Evolutionary conservation across 2,888 invertebrate genomes (phyloP), one percentile per base, ranked within the genome.

Genomic region (Sarcophaga subvicina): DNA sequence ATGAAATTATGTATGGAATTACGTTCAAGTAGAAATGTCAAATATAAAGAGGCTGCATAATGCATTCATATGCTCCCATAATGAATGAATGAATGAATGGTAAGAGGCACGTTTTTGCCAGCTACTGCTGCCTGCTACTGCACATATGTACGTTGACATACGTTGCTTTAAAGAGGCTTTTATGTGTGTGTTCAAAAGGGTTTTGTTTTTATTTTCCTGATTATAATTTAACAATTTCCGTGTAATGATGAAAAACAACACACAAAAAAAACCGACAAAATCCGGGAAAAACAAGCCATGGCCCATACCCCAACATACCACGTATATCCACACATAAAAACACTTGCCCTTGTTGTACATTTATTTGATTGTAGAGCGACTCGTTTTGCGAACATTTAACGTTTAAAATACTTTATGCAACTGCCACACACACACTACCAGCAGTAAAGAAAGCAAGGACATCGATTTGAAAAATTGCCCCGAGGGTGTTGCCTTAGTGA

Each of bases 1-100:
- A 87, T 87, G 79, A 87, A 87, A 87, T 87, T 84, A 87, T 84
- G 69, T 79, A 71, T 83, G 17, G 78, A 83, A 83, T 84, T 72
- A 76, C 70, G 75, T 71, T 87, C 84, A 84, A 80, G 84, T 84
- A 84, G 60, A 54, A 76, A 83, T 83, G 80, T 83, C 86, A 87
- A 87, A 87, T 20, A 80, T 80, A 83, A 45, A 81, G 47, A 79
- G 37, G 37, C 37, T 37, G 37, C 10, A 37, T 37, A 37, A 37
- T 37, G 37, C 37, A 37, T 37, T 37, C 37, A 10, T 10, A 37
- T 37, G 8, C 37, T 8, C 37, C 8, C 10, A 2, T 37, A 37
- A 37, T 37, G 37, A 6, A 37, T 37, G 8, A 6, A 37, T 37
- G 8, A 37, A 37, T 37, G 37, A 37, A 37, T 37, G 37, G 37